phyloP scores from a whole-genome alignment of 2,113 vertebrate genomes.

The Phoxinus phoxinus region DNA sequence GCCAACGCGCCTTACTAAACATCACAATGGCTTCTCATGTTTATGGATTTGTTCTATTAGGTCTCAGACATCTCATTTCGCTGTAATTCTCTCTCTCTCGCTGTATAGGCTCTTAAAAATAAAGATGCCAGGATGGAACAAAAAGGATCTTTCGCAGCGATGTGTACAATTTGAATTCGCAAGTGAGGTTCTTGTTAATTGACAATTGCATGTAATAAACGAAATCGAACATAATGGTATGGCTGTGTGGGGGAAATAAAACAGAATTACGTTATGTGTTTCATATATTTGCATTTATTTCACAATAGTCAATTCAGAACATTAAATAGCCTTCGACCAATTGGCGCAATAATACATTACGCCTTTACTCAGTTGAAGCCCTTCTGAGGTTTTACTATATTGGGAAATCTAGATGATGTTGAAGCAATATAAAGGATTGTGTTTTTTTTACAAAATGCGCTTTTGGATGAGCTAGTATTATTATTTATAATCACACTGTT shows the following conservation, averaged over 20 bases:
- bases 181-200: not conserved
- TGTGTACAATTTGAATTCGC: not conserved
- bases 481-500: no score
- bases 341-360: not conserved
- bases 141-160: not conserved
- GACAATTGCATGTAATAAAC: not conserved
- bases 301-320: not conserved
- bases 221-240: not conserved
- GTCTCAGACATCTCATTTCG: not conserved
- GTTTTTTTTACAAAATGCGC: no score
- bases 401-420: not conserved
- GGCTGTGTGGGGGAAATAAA: not conserved
- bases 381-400: not conserved
- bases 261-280: not conserved
- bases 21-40: not conserved
- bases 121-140: not conserved
- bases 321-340: no score
- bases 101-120: not conserved
- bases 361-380: not conserved
- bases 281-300: not conserved
- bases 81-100: not conserved
- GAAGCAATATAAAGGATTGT: no score
- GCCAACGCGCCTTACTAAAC: not conserved
- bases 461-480: no score
- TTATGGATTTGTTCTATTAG: conserved; percentile 10